These are phyloP conservation scores for Isaurus tuberculatus DNA, from an alignment of 92 coral and sea anemone genomes.

Conservation along the genomic window DNA sequence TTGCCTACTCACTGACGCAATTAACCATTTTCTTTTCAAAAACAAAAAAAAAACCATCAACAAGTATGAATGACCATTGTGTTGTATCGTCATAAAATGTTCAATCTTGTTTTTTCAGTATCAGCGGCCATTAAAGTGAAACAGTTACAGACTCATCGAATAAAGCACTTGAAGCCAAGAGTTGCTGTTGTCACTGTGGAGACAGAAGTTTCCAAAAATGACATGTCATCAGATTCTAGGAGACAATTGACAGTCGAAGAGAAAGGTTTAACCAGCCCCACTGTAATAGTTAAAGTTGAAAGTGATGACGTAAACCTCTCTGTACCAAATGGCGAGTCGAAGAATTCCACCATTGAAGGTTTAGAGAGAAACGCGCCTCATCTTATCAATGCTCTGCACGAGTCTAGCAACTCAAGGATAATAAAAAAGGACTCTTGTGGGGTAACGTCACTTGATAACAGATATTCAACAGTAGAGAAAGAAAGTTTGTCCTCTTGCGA, in stretches of 20 bases:
- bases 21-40: no score
- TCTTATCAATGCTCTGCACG: conserved; percentile 3
- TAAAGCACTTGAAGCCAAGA: conserved; percentile 49
- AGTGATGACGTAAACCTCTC: not conserved
- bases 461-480: not conserved
- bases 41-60: no score
- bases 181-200: conserved; percentile 53
- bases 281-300: not conserved
- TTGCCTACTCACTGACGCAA: no score
- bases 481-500: conserved; percentile 24
- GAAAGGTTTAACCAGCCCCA: not conserved
- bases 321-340: conserved; percentile 28
- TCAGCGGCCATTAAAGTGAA: conserved; percentile 81
- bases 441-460: not conserved
- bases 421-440: not conserved
- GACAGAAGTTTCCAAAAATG: conserved; percentile 5
- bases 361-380: not conserved
- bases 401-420: not conserved
- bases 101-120: conserved; percentile 64
- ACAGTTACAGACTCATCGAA: conserved; percentile 59
- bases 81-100: no score
- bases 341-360: not conserved
- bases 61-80: no score
- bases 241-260: not conserved
- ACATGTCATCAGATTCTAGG: not conserved